Conservation (phyloP, 2,113 vertebrate genomes). For the Tupaia tana region DNA sequence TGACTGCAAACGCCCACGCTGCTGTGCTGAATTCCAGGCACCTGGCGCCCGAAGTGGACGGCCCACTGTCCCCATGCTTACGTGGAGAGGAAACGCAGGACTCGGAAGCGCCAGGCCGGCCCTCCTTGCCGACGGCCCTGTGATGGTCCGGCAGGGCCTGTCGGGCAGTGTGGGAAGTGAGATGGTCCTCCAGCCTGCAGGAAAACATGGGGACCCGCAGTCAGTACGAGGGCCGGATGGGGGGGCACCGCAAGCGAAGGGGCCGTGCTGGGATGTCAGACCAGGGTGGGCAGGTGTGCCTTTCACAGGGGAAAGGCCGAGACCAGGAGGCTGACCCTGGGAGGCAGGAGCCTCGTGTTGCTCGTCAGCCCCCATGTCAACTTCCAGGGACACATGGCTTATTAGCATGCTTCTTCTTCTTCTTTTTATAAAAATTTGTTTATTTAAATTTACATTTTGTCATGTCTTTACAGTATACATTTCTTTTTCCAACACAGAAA, state of each 20-base stretch:
- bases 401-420: no score
- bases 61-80: conserved; percentile 74
- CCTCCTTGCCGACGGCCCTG: conserved; percentile 82
- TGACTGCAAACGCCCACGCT: no score
- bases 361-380: not conserved
- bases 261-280: not conserved
- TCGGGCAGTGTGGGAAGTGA: conserved; percentile 50
- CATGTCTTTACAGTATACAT: no score
- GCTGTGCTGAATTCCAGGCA: no score
- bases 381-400: not conserved
- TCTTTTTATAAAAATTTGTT: no score
- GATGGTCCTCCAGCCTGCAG: conserved; percentile 80
- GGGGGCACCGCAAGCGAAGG: no score
- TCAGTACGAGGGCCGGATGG: not conserved
- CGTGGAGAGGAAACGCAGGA: conserved; percentile 84
- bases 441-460: no score
- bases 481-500: no score
- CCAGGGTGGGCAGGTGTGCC: not conserved
- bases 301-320: not conserved
- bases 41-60: no score
- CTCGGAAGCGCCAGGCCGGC: conserved; percentile 83
- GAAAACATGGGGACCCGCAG: conserved; percentile 49
- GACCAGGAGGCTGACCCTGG: not conserved
- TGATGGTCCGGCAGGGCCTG: conserved; percentile 69
- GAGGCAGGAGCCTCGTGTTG: not conserved